Evolutionary conservation across 2,888 invertebrate genomes (phyloP), one percentile per base, ranked within the genome.

Genomic region (Shargacucullia verbasci): DNA sequence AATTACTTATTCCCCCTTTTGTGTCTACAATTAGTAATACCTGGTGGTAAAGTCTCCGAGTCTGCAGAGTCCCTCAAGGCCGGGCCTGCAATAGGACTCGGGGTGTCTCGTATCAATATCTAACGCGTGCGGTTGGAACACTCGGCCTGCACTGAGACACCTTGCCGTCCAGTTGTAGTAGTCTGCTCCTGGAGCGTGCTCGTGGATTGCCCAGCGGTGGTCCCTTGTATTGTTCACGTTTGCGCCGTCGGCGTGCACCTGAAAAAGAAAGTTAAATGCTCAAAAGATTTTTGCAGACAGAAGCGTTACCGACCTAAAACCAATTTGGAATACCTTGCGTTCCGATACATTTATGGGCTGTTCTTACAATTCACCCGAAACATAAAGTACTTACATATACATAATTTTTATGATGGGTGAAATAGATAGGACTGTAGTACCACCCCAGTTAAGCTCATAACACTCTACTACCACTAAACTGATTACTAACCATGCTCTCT

Each of bases 111-210:
- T 89, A 81, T 96, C 95, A 67, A 95, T 95, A 62, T 95, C 95
- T 20, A 97, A 95, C 72, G 96, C 95, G 75, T 96, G 96, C 0
- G 98, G 98, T 90, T 98, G 97, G 82, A 95, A 97, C 50, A 92
- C 81, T 0, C 82, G 83, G 5, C 97, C 98, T 0, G 97, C 95
- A 71, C 97, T 97, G 9, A 97, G 89, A 83, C 98, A 98, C 34
- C 98, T 93, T 39, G 95, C 96, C 27, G 97, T 97, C 98, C 98
- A 98, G 88, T 98, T 97, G 86, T 98, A 98, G 88, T 97, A 98
- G 89, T 99, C 99, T 60, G 95, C 95, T 13, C 97, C 98, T 0
- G 98, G 97, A 0, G 97, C 95, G 68, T 95, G 91, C 56, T 96
- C 96, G 84, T 98, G 97, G 13, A 99, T 94, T 10, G 97, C 97